Conservation (phyloP, 2,797 vertebrate genomes). For the Kryptolebias ocellatus region DNA sequence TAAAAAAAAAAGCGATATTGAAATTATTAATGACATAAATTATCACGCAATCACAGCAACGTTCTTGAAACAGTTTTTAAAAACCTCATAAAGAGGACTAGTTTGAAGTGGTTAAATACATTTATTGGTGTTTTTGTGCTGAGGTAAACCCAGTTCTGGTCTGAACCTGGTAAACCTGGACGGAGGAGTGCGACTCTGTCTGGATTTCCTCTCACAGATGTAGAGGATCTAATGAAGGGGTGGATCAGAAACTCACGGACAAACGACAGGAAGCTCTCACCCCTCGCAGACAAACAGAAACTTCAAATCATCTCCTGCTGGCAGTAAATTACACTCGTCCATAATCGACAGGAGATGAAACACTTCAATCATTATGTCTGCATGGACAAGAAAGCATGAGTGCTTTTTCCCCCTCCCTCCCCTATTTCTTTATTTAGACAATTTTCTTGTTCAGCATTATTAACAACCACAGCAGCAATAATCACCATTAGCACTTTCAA, state of each 20-base stretch:
- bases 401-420: neutral
- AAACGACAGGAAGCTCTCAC: slow-evolving; percentile 1
- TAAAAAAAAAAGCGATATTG: neutral
- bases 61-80: neutral
- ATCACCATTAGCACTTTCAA: neutral
- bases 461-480: neutral
- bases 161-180: neutral
- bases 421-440: slow-evolving; percentile 4
- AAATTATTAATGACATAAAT: neutral
- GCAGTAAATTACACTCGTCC: slow-evolving; percentile 13
- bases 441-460: neutral
- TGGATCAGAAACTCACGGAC: slow-evolving; percentile 2
- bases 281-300: neutral
- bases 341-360: slow-evolving; percentile 9
- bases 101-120: neutral
- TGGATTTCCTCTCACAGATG: neutral
- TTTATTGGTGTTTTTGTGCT: neutral
- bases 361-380: slow-evolving; percentile 8
- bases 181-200: slow-evolving; percentile 1
- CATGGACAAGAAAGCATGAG: neutral
- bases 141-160: slow-evolving; percentile 1
- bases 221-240: neutral
- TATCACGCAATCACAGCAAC: neutral
- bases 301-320: slow-evolving; percentile 15
- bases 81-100: neutral